A percentile compares a stretch with the other conserved stretches of the same genome.
phyloP scores from a whole-genome alignment of 2,888 invertebrate species.

The Philhelius pedissequus region DNA sequence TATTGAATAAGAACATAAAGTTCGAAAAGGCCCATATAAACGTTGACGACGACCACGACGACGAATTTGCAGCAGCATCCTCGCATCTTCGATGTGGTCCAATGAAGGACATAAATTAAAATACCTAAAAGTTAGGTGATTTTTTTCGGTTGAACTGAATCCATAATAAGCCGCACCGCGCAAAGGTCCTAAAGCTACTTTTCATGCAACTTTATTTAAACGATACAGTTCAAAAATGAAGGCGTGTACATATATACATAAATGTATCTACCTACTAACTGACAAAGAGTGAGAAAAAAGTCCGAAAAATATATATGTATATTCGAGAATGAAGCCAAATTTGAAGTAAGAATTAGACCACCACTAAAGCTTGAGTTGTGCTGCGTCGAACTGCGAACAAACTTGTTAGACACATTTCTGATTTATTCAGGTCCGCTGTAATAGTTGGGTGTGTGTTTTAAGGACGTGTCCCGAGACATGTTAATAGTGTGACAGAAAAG shows the following conservation, averaged over 20 bases:
- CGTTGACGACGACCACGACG: background rate
- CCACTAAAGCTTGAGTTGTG: constrained; percentile 36
- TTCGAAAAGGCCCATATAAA: background rate
- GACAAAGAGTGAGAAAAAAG: background rate
- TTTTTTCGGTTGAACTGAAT: constrained; percentile 42
- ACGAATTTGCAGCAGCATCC: constrained; percentile 2
- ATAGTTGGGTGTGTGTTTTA: no score
- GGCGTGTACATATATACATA: no score
- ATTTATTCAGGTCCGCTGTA: background rate
- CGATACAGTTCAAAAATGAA: constrained; percentile 22
- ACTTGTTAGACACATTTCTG: background rate
- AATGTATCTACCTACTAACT: no score
- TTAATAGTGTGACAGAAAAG: no score
- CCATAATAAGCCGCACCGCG: constrained; percentile 49
- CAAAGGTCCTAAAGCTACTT: constrained; percentile 51
- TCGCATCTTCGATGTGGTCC: constrained; percentile 49
- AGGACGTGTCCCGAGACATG: no score
- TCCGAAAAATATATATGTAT: background rate
- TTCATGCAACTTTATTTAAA: constrained; percentile 20
- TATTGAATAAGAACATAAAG: constrained; percentile 32
- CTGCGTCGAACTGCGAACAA: background rate
- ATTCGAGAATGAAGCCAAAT: background rate
- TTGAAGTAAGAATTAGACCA: constrained; percentile 32
- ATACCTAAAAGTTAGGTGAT: constrained; percentile 33
- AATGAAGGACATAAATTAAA: constrained; percentile 67